Percentiles rank a stretch among this genome's conserved stretches.
Evolutionary conservation across 2,113 vertebrate genomes (phyloP).

Genomic region (Piliocolobus tephrosceles): DNA sequence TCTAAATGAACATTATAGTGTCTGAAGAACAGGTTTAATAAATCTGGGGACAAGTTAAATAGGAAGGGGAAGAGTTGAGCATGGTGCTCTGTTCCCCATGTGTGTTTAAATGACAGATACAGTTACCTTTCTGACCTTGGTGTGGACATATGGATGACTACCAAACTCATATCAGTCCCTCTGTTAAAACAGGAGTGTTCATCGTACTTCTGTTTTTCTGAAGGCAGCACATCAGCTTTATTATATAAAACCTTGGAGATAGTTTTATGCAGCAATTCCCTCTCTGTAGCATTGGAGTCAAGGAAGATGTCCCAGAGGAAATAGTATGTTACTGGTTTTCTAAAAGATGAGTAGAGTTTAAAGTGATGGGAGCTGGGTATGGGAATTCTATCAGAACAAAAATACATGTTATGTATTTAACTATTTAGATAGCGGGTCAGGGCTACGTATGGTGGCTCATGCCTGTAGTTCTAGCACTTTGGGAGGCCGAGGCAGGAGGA

Average conservation of each 20-base stretch:
- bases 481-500: too few species aligned
- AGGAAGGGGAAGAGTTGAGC: background rate
- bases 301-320: background rate
- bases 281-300: background rate
- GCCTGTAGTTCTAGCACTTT: too few species aligned
- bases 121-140: background rate
- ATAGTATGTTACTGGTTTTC: background rate
- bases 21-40: background rate
- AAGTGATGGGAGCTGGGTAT: too few species aligned
- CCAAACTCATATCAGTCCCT: background rate
- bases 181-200: background rate
- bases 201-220: background rate
- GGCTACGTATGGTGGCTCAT: too few species aligned
- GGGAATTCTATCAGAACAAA: too few species aligned
- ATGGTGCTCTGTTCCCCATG: background rate
- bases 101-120: background rate
- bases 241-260: background rate
- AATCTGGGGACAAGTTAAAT: background rate
- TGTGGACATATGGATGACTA: accelerated
- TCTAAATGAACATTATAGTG: background rate
- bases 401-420: background rate
- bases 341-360: background rate
- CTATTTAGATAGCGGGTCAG: background rate
- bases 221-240: background rate
- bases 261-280: background rate